phyloP scores from a whole-genome alignment of 2,113 vertebrate species.

The Engraulis encrasicolus region DNA sequence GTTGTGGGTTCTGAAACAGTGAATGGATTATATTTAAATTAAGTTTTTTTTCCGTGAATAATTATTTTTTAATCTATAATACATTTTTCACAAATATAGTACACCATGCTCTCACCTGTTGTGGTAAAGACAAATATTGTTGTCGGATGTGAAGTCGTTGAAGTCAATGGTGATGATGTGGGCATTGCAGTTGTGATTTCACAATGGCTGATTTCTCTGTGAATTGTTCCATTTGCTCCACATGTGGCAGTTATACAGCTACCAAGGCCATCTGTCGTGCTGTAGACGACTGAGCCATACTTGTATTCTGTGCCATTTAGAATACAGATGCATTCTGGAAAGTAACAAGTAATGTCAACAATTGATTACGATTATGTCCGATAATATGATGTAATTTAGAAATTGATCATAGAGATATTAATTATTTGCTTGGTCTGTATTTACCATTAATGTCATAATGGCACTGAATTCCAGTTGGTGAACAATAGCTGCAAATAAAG shows the following conservation, averaged over 20 bases:
- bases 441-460: slow-evolving; percentile 63
- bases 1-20: not conserved
- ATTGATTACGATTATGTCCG: not conserved
- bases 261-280: slow-evolving; percentile 84
- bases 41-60: not conserved
- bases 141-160: slow-evolving; percentile 34
- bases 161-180: slow-evolving; percentile 42
- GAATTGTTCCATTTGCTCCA: slow-evolving; percentile 72
- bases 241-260: slow-evolving; percentile 84
- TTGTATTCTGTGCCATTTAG: slow-evolving; percentile 73
- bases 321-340: slow-evolving; percentile 81
- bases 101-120: too few species aligned
- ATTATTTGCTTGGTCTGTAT: slow-evolving; percentile 19
- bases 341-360: slow-evolving; percentile 16
- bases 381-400: too few species aligned
- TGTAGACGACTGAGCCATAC: slow-evolving; percentile 78
- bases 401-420: not conserved
- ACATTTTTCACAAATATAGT: not conserved
- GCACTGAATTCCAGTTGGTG: slow-evolving; percentile 58
- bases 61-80: not conserved
- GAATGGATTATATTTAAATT: slow-evolving; percentile 18
- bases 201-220: slow-evolving; percentile 66
- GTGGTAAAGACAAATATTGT: slow-evolving; percentile 53
- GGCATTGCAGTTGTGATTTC: not conserved
- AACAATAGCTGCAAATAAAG: slow-evolving; percentile 68